These are phyloP conservation scores for Lathronympha strigana DNA, from an alignment of 2,888 invertebrate genomes.

Conservation along the genomic window DNA sequence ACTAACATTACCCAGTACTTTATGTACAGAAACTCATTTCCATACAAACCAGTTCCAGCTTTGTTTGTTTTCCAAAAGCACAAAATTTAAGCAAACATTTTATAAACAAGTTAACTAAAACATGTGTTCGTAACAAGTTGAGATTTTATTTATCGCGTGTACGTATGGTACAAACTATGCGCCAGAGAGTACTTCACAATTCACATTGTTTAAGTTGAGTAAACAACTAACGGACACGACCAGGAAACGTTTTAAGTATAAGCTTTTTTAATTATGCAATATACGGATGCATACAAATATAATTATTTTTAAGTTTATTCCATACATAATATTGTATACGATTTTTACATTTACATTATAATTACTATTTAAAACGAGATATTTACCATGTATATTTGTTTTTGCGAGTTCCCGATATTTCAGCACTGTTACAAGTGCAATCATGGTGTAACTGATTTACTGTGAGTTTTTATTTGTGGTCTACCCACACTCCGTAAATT, in stretches of 20 bases:
- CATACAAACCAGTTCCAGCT: background rate
- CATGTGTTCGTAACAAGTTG: conserved; percentile 25
- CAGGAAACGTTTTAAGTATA: conserved; percentile 6
- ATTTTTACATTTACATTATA: too few relatives aligned
- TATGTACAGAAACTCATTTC: background rate
- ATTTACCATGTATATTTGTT: too few relatives aligned
- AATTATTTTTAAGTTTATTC: too few relatives aligned
- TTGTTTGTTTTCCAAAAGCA: background rate
- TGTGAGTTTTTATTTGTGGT: too few relatives aligned
- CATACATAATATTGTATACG: too few relatives aligned
- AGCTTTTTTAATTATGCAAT: conserved; percentile 15
- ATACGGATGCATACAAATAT: background rate
- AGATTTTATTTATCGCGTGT: conserved; percentile 31
- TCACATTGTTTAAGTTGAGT: conserved; percentile 25
- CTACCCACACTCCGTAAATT: too few relatives aligned
- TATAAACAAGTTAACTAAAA: conserved; percentile 26
- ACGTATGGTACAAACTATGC: conserved; percentile 3
- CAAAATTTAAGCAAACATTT: conserved; percentile 22
- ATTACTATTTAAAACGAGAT: too few relatives aligned
- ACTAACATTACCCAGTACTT: background rate
- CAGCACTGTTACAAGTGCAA: too few relatives aligned
- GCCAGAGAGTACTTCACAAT: conserved; percentile 30
- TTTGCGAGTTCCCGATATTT: too few relatives aligned
- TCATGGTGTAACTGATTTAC: too few relatives aligned
- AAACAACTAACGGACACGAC: conserved; percentile 11